A percentile compares a stretch with the other conserved stretches of the same genome.
phyloP scores from a whole-genome alignment of 2,797 vertebrate genomes.

The Leucoraja ocellata region DNA sequence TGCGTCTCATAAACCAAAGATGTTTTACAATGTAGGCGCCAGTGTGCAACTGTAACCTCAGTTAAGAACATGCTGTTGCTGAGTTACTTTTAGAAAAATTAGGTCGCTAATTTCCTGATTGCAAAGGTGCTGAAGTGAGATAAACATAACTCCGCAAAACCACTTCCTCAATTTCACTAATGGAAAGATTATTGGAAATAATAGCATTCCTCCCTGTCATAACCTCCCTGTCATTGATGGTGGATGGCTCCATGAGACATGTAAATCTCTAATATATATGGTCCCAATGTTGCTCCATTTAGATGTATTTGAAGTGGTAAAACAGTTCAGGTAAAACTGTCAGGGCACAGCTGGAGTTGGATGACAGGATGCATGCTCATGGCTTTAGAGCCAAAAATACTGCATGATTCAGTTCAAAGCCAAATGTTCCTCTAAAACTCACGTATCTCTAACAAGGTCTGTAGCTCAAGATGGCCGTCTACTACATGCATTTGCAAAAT shows the following conservation, averaged over 20 bases:
- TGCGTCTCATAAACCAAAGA: too few relatives aligned
- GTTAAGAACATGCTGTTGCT: not conserved
- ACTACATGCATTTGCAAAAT: not conserved
- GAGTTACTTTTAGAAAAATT: not conserved
- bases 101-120: slow-evolving; percentile 8
- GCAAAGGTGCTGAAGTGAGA: not conserved
- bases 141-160: not conserved
- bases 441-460: not conserved
- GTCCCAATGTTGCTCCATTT: not conserved
- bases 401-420: not conserved
- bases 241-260: not conserved
- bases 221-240: not conserved
- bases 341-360: not conserved
- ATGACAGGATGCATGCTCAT: not conserved
- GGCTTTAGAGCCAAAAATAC: not conserved
- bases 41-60: too few relatives aligned
- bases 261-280: not conserved
- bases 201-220: not conserved
- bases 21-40: too few relatives aligned
- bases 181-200: not conserved
- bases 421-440: not conserved
- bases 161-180: not conserved
- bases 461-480: not conserved
- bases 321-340: not conserved
- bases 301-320: not conserved